Conservation (phyloP, 2,797 vertebrate species). For the Chrosomus eos region DNA sequence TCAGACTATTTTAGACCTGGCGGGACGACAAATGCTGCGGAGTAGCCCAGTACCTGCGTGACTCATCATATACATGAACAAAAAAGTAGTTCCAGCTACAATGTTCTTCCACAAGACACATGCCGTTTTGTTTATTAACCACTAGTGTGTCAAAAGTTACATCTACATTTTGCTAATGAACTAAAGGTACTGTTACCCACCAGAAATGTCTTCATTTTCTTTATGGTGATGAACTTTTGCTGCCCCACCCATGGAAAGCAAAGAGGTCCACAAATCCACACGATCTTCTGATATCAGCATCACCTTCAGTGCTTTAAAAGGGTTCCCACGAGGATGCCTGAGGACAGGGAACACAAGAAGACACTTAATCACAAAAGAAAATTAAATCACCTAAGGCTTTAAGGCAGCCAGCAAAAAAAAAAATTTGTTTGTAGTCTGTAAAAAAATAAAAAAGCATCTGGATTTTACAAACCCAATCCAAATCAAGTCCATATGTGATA, state of each 20-base stretch:
- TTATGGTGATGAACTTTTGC: constrained; percentile 84
- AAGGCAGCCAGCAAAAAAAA: background rate
- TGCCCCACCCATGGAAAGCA: constrained; percentile 88
- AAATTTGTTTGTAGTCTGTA: background rate
- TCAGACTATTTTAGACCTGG: background rate
- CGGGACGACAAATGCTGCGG: background rate
- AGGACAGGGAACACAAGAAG: background rate
- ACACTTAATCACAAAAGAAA: background rate
- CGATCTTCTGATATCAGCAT: constrained; percentile 88
- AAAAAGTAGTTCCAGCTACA: background rate
- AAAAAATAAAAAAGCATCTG: background rate
- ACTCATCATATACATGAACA: background rate
- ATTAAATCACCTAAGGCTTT: background rate
- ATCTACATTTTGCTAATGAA: background rate
- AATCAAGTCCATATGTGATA: background rate
- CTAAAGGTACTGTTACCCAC: constrained; percentile 68
- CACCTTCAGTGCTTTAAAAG: constrained; percentile 87
- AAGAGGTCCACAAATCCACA: constrained; percentile 88
- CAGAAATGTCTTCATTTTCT: constrained; percentile 79
- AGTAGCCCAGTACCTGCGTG: background rate
- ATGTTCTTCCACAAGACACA: background rate
- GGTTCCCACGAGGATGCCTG: constrained; percentile 91
- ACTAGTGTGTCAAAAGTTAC: background rate
- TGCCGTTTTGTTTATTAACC: background rate
- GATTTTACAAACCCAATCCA: background rate